phyloP scores from a whole-genome alignment of 2,113 vertebrate species.

The Sterna hirundo region DNA sequence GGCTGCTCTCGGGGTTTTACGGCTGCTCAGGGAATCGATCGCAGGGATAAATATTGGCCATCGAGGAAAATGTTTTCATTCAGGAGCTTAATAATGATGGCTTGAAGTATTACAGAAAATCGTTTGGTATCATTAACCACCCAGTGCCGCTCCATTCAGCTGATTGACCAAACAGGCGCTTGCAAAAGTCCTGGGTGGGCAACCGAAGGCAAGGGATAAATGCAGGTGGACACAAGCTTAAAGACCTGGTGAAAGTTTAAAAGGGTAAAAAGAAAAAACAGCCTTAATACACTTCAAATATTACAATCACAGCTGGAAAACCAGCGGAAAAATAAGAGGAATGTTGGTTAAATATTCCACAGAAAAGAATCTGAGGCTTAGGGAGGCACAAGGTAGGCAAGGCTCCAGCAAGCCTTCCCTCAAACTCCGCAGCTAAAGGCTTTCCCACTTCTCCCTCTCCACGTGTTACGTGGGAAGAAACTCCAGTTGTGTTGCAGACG shows the following conservation, averaged over 20 bases:
- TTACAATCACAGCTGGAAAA: background rate
- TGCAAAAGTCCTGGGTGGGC: background rate
- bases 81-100: background rate
- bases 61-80: background rate
- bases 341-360: background rate
- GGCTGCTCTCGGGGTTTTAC: background rate
- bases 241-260: background rate
- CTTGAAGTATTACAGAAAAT: background rate
- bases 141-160: background rate
- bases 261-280: background rate
- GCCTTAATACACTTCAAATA: background rate
- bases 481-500: background rate
- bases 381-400: accelerated
- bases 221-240: background rate
- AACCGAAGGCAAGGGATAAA: background rate
- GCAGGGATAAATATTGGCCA: background rate
- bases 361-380: accelerated
- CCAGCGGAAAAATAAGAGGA: background rate
- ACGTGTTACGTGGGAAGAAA: accelerated
- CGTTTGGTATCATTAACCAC: background rate
- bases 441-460: background rate
- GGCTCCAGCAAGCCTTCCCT: background rate
- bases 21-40: background rate
- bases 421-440: accelerated
- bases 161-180: background rate